Conservation (phyloP, 1,140 invertebrate genomes). For the Amyelois transitella region DNA sequence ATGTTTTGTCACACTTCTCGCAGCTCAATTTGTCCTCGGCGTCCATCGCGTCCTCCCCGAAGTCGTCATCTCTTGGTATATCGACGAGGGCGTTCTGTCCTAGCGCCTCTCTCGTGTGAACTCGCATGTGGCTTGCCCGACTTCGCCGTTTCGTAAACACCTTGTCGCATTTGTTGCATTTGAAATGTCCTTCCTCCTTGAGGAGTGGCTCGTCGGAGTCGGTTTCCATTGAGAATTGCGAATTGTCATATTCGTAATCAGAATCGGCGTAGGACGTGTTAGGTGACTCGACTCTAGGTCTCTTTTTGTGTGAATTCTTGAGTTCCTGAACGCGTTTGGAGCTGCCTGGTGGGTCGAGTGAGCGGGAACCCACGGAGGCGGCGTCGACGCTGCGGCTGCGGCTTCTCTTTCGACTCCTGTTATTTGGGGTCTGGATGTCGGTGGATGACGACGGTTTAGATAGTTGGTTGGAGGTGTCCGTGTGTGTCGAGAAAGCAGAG, state of each 20-base stretch:
- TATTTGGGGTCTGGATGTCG: conserved; percentile 18
- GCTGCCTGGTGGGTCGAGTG: conserved; percentile 30
- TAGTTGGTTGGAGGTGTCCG: conserved; percentile 49
- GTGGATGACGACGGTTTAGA: conserved; percentile 31
- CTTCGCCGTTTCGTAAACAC: conserved; percentile 34
- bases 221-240: conserved; percentile 43
- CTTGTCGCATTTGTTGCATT: conserved; percentile 54
- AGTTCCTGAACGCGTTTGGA: conserved; percentile 50
- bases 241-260: conserved; percentile 55
- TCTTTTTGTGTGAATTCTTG: conserved; percentile 40
- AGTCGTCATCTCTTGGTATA: conserved; percentile 17
- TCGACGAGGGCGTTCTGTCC: conserved; percentile 13
- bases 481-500: conserved; percentile 61
- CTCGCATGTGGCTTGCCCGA: conserved; percentile 32
- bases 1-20: conserved; percentile 57
- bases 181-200: conserved; percentile 23
- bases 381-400: conserved; percentile 44
- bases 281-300: conserved; percentile 16
- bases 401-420: conserved; percentile 37
- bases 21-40: conserved; percentile 50
- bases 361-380: conserved; percentile 35
- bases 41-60: conserved; percentile 29
- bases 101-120: conserved; percentile 24
- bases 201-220: conserved; percentile 51
- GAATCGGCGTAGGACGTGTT: conserved; percentile 38